Conservation (phyloP, 2,888 invertebrate genomes). For the Clepsis dumicolana region DNA sequence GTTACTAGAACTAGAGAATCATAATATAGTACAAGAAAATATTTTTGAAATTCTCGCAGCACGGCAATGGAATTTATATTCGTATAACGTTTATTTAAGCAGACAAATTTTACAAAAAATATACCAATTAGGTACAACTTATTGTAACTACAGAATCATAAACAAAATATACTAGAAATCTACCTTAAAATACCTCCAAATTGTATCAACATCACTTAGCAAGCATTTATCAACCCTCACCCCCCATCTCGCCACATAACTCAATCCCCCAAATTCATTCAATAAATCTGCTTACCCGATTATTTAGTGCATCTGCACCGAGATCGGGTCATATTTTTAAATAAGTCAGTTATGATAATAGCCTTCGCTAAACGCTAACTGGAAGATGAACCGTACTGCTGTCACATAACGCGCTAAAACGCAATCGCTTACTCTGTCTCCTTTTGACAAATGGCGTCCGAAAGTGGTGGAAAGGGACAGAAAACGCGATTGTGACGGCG, state of each 20-base stretch:
- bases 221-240: not conserved
- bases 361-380: constrained; percentile 55
- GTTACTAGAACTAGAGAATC: no score
- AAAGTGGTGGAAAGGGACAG: not conserved
- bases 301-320: constrained; percentile 20
- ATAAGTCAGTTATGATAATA: constrained; percentile 55
- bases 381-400: constrained; percentile 52
- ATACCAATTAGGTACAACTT: no score
- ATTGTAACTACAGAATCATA: no score
- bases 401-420: not conserved
- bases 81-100: no score
- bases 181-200: not conserved
- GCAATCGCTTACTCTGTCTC: not conserved
- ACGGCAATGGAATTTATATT: no score
- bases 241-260: not conserved
- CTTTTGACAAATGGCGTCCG: not conserved
- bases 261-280: not conserved
- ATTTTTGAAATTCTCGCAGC: no score
- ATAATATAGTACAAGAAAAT: no score
- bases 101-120: no score
- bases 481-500: not conserved
- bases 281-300: constrained; percentile 8
- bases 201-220: not conserved
- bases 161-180: no score
- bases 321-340: constrained; percentile 45